Conservation (phyloP, 2,888 invertebrate genomes). For the Drosophila anomalata region DNA sequence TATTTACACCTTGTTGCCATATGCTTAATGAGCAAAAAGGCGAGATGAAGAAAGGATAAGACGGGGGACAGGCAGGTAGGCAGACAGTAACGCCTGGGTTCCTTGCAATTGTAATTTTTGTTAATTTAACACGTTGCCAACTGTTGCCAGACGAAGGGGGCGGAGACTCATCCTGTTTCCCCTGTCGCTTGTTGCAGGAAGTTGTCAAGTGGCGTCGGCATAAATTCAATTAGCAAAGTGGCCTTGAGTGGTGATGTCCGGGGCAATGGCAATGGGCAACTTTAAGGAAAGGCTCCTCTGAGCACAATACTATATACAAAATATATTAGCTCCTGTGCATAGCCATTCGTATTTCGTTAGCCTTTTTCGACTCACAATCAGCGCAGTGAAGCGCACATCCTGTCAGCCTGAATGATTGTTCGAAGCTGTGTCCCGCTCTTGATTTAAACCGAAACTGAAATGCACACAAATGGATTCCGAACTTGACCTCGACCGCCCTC, state of each 20-base stretch:
- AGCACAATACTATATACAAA: not conserved
- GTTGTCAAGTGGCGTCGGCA: constrained; percentile 72
- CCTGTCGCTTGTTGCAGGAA: constrained; percentile 52
- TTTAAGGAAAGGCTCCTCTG: constrained; percentile 10
- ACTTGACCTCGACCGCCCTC: constrained; percentile 49
- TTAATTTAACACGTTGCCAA: constrained; percentile 75
- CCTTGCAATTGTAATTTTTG: constrained; percentile 62
- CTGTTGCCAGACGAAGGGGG: constrained; percentile 62
- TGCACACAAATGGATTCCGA: constrained; percentile 80
- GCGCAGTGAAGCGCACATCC: constrained; percentile 79
- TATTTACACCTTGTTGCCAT: constrained; percentile 77
- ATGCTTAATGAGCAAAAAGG: constrained; percentile 72
- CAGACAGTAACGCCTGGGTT: constrained; percentile 7
- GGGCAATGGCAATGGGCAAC: constrained; percentile 2
- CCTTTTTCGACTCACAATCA: constrained; percentile 68
- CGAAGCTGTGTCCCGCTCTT: constrained; percentile 41
- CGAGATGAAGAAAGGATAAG: constrained; percentile 27
- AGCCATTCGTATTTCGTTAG: constrained; percentile 43
- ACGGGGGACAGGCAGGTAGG: not conserved
- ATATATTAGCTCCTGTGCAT: constrained; percentile 33
- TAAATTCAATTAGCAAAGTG: constrained; percentile 79
- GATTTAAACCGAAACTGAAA: constrained; percentile 79
- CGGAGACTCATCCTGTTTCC: constrained; percentile 16
- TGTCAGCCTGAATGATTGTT: constrained; percentile 79
- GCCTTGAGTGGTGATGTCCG: constrained; percentile 41